phyloP scores from a whole-genome alignment of 2,888 invertebrate species.

The Amorpha juglandis region DNA sequence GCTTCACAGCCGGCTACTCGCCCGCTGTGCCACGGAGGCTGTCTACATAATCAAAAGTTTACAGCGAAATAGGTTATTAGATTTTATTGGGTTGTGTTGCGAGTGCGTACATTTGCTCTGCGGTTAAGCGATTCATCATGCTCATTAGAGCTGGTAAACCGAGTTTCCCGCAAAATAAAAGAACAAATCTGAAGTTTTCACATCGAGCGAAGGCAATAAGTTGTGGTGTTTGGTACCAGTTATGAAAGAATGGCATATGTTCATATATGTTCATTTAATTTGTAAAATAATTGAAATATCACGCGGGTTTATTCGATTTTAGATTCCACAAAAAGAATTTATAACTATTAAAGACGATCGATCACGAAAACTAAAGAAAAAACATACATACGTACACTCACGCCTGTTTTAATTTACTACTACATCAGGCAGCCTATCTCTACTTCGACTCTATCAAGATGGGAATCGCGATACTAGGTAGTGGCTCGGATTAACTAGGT shows the following conservation, averaged over 20 bases:
- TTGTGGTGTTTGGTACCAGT: conserved; percentile 41
- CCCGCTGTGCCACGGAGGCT: not conserved
- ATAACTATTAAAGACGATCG: too few relatives aligned
- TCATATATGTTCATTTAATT: not conserved
- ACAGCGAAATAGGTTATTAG: not conserved
- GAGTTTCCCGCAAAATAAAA: conserved; percentile 58
- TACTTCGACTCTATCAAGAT: too few relatives aligned
- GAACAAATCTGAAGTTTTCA: conserved; percentile 63
- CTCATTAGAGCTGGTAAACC: conserved; percentile 62
- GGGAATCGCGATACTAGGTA: too few relatives aligned
- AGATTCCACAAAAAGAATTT: too few relatives aligned
- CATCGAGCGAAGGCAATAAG: conserved; percentile 58
- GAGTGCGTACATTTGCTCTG: conserved; percentile 5
- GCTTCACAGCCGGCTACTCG: too few relatives aligned
- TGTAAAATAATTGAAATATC: not conserved
- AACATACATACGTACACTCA: too few relatives aligned
- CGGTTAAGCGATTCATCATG: conserved; percentile 53
- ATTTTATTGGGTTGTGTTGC: not conserved
- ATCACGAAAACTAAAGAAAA: too few relatives aligned
- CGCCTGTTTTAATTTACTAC: too few relatives aligned
- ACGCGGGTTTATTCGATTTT: too few relatives aligned
- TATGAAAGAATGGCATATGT: conserved; percentile 16
- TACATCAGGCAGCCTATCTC: too few relatives aligned
- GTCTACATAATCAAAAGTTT: not conserved
- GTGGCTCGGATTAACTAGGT: too few relatives aligned